These are phyloP conservation scores for Manis crassicaudata DNA, from an alignment of 2,797 vertebrate species.

Conservation along the genomic window DNA sequence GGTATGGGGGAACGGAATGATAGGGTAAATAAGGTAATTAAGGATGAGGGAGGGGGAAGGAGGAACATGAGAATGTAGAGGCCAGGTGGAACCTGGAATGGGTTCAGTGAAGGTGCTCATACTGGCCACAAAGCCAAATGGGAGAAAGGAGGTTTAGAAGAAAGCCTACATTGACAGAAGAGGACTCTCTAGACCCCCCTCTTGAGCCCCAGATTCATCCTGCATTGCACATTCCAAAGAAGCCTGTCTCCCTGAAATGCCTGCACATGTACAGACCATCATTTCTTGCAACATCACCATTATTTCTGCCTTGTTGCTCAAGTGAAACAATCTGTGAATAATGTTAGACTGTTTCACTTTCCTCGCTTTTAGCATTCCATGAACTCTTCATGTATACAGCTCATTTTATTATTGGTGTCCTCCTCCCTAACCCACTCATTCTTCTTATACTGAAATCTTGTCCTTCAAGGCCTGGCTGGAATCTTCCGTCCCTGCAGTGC, in stretches of 20 bases:
- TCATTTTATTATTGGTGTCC: neutral
- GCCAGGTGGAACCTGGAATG: accelerated
- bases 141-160: neutral
- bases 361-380: neutral
- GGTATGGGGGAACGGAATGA: neutral
- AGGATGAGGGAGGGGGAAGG: neutral
- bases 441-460: neutral
- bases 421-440: neutral
- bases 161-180: accelerated
- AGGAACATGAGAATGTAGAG: neutral
- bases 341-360: neutral
- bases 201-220: neutral
- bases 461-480: neutral
- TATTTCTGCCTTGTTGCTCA: neutral
- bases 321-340: neutral
- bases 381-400: neutral
- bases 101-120: no score
- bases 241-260: neutral
- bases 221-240: neutral
- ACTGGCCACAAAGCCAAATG: neutral
- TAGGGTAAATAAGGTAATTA: no score
- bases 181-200: no score
- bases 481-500: neutral
- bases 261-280: no score
- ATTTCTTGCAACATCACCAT: accelerated